A percentile compares a stretch with the other conserved stretches of the same genome.
These are phyloP conservation scores for Podargus strigoides DNA, from an alignment of 2,797 vertebrate genomes.

Conservation along the genomic window DNA sequence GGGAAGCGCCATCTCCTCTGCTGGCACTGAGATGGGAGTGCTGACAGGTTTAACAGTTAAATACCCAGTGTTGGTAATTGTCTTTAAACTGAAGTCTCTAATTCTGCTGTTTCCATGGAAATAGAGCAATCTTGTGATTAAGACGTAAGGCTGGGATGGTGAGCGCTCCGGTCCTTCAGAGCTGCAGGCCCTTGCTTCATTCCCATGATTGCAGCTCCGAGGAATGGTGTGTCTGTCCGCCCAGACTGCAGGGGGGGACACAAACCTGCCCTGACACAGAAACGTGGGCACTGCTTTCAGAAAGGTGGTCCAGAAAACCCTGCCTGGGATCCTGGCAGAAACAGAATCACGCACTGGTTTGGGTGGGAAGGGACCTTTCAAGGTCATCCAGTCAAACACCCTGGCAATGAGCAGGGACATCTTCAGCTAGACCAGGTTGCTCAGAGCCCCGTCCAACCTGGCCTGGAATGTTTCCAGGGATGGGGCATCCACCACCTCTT, in stretches of 20 bases:
- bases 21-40: accelerated
- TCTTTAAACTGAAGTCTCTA: neutral
- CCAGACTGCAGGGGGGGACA: neutral
- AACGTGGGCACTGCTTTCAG: neutral
- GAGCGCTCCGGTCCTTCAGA: neutral
- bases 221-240: neutral
- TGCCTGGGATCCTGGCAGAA: neutral
- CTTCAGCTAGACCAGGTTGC: too few species aligned
- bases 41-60: neutral
- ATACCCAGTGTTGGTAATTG: neutral
- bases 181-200: neutral
- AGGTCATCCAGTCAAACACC: too few species aligned
- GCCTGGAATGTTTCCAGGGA: too few species aligned
- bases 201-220: accelerated
- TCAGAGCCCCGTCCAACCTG: too few species aligned
- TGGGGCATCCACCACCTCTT: too few species aligned
- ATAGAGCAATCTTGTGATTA: slow-evolving; percentile 42
- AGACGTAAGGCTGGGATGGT: neutral
- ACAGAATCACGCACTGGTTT: too few species aligned
- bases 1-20: neutral
- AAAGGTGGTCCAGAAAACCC: neutral
- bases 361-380: too few species aligned
- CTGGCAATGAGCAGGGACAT: too few species aligned
- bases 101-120: slow-evolving; percentile 60
- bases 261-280: accelerated